Conservation (phyloP, 2,888 invertebrate species). For the Lasioglossum vierecki region DNA sequence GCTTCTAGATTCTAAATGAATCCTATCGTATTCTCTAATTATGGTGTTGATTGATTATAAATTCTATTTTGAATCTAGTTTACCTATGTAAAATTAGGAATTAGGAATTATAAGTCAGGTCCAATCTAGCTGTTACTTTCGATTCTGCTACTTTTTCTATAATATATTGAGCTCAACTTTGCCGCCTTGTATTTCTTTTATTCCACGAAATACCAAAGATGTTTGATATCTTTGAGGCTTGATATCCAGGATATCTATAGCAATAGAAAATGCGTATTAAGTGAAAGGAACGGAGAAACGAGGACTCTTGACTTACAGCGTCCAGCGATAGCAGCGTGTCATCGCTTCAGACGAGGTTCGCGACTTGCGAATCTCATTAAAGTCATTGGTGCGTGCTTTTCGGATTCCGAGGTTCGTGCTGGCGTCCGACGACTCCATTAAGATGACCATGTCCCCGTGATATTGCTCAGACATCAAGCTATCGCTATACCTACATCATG, state of each 20-base stretch:
- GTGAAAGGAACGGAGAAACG: constrained; percentile 13
- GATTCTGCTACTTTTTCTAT: background rate
- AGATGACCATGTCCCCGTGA: constrained; percentile 84
- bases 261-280: background rate
- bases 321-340: constrained; percentile 61
- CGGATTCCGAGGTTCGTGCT: constrained; percentile 75
- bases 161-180: background rate
- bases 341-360: constrained; percentile 70
- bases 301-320: constrained; percentile 51
- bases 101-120: too few species aligned
- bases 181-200: background rate
- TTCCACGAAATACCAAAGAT: background rate
- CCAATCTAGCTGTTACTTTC: background rate
- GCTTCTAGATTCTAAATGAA: background rate
- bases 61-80: background rate
- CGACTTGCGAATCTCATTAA: constrained; percentile 83
- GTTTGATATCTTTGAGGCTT: background rate
- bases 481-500: constrained; percentile 63
- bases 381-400: constrained; percentile 82
- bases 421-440: constrained; percentile 80
- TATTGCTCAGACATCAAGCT: constrained; percentile 80
- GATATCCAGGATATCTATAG: background rate
- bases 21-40: background rate
- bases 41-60: too few species aligned
- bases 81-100: background rate